Evolutionary conservation across 2,113 vertebrate genomes (phyloP).

Genomic region (Hydropotes inermis): DNA sequence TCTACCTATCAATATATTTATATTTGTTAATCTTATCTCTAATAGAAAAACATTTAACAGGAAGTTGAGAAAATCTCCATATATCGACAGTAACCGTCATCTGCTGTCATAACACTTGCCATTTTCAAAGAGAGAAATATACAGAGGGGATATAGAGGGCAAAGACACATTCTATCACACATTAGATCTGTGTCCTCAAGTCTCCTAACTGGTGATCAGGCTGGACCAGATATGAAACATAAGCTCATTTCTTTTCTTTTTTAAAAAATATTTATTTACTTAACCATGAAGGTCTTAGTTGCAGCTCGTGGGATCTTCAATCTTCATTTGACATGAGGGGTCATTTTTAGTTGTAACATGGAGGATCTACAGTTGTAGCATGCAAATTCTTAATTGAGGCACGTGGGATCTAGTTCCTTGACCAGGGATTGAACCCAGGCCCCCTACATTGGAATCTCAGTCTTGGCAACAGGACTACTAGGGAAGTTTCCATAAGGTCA

Average conservation of each 20-base stretch:
- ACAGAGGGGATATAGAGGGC: neutral
- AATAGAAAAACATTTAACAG: neutral
- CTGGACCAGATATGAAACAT: neutral
- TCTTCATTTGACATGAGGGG: neutral
- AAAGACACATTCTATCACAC: neutral
- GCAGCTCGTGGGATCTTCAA: neutral
- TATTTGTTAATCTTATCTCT: neutral
- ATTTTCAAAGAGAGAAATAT: neutral
- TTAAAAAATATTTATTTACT: neutral
- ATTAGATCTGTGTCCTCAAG: neutral
- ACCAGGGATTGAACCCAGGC: neutral
- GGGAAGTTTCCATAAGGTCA: neutral
- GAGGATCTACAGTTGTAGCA: neutral
- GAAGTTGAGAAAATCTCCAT: neutral
- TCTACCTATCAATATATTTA: neutral
- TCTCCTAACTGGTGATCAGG: neutral
- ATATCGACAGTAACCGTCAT: neutral
- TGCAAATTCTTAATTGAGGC: neutral
- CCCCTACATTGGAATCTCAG: neutral
- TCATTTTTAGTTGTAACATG: neutral
- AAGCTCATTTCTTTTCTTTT: neutral
- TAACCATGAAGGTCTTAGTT: neutral
- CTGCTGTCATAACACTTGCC: neutral
- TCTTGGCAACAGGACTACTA: neutral
- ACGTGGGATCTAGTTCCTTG: neutral